Percentiles rank a stretch among this genome's conserved stretches.
phyloP scores from a whole-genome alignment of 2,888 invertebrate genomes.

The Iselma pallidipennis region DNA sequence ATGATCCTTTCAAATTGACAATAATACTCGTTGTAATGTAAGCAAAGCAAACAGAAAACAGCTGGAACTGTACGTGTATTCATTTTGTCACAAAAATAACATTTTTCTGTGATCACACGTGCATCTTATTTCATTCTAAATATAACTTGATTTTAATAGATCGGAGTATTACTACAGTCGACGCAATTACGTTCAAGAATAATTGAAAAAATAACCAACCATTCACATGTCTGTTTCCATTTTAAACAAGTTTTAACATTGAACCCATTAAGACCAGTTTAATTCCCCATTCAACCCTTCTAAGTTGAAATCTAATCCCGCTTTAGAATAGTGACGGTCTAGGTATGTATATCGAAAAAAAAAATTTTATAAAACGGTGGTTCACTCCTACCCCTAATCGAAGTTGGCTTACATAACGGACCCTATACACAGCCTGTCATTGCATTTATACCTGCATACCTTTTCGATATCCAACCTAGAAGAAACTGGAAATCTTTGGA shows the following conservation, averaged over 20 bases:
- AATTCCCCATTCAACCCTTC: constrained; percentile 9
- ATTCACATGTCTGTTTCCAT: neutral
- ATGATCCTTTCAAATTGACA: too few species aligned
- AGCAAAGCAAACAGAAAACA: neutral
- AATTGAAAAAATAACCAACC: neutral
- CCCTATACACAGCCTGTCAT: constrained; percentile 47
- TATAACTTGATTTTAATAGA: constrained; percentile 8
- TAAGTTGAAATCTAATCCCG: constrained; percentile 24
- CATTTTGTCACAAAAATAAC: constrained; percentile 24
- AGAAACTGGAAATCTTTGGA: neutral
- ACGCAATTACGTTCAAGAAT: constrained; percentile 8
- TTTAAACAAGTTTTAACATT: neutral
- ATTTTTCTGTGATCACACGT: constrained; percentile 24
- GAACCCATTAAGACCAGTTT: neutral
- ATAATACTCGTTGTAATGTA: neutral
- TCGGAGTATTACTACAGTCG: neutral
- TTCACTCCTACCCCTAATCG: constrained; percentile 25
- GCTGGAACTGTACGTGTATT: neutral
- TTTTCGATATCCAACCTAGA: neutral
- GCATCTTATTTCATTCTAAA: constrained; percentile 22
- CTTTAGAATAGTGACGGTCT: constrained; percentile 14
- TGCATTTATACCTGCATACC: constrained; percentile 49
- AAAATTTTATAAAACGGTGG: constrained; percentile 14
- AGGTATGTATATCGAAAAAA: neutral
- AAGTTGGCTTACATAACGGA: constrained; percentile 40